Base-by-base conservation (phyloP, 2,113 vertebrate genomes). In the Gymnarchus niloticus region DNA sequence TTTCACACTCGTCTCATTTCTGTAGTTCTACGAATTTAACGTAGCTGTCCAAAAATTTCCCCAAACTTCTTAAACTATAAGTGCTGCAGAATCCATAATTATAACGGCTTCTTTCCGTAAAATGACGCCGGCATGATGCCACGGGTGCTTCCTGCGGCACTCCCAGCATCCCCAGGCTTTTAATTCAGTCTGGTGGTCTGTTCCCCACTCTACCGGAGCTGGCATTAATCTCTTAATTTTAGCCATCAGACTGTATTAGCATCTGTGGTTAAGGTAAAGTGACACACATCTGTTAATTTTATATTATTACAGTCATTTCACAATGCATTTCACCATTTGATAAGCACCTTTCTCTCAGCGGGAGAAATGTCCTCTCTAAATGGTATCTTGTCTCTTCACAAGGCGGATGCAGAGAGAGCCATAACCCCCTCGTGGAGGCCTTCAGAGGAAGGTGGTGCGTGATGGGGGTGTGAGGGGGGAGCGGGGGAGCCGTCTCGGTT, bases 311-410 rank as follows among this genome's bases (percentile, higher is more conserved):
- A 25, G 73, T 78, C 17, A 78, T 85, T 56, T 85, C 84, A 78
- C 33, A 56, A 44, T 28, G 69, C 51, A 92, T 91, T 90, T 91
- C 92, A 90, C 92, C 92, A 90, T 91, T 49, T 86, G 48, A 86
- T 57, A 59, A 80, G 69, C 49, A 85, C 37, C 84, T 37, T 76
- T 61, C 65, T 25, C 61, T 59, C 85, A 49, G 73, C 48, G 51
- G 80, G 44, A 81, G 86, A 83, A 44, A 57, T 5, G n/a, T 51
- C 80, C 25, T 73, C 57, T 49, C 48, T 88, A 90, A 87, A 84
- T 91, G 92, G 93, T 91, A 91, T 88, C 84, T 90, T 89, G 85
- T 91, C 90, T 90, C 92, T 91, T 93, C 92, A 86, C 89, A 89
- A 89, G 91, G 91, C 89, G 92, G 89, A 91, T 90, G 91, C 91